Conservation (phyloP, 2,888 invertebrate genomes). For the Xiphydria camelus region DNA sequence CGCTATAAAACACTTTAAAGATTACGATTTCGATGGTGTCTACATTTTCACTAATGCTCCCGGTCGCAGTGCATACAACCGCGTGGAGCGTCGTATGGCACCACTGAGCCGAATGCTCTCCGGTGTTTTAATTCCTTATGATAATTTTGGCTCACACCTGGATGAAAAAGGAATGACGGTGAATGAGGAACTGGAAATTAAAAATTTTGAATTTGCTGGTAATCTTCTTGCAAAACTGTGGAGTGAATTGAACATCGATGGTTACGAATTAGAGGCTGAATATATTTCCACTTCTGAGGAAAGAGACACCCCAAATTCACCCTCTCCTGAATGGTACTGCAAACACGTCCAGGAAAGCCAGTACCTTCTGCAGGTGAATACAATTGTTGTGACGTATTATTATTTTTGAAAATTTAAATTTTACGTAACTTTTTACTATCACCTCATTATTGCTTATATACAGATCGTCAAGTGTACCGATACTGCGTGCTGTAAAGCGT, state of each 20-base stretch:
- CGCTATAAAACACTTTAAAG: slow-evolving; percentile 30
- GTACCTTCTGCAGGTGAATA: slow-evolving; percentile 28
- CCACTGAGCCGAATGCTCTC: slow-evolving; percentile 36
- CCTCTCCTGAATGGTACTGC: slow-evolving; percentile 26
- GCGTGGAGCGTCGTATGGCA: slow-evolving; percentile 44
- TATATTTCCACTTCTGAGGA: slow-evolving; percentile 13
- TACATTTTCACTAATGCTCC: slow-evolving; percentile 38
- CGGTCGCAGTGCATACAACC: too few relatives aligned
- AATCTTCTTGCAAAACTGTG: slow-evolving; percentile 44
- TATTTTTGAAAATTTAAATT: too few relatives aligned
- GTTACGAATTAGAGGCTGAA: slow-evolving; percentile 22
- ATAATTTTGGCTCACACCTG: slow-evolving; percentile 39
- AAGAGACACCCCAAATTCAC: slow-evolving; percentile 16
- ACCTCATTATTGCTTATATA: too few relatives aligned
- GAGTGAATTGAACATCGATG: slow-evolving; percentile 37
- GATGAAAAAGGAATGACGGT: slow-evolving; percentile 34
- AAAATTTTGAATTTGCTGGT: slow-evolving; percentile 46
- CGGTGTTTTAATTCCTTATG: slow-evolving; percentile 39
- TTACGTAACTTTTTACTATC: too few relatives aligned
- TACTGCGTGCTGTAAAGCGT: too few relatives aligned
- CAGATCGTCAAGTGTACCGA: too few relatives aligned
- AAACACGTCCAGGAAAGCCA: slow-evolving; percentile 33
- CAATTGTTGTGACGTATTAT: too few relatives aligned
- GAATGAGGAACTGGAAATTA: slow-evolving; percentile 41
- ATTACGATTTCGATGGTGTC: slow-evolving; percentile 34